Evolutionary conservation across 2,113 vertebrate species (phyloP).

Genomic region (Lepisosteus oculatus): DNA sequence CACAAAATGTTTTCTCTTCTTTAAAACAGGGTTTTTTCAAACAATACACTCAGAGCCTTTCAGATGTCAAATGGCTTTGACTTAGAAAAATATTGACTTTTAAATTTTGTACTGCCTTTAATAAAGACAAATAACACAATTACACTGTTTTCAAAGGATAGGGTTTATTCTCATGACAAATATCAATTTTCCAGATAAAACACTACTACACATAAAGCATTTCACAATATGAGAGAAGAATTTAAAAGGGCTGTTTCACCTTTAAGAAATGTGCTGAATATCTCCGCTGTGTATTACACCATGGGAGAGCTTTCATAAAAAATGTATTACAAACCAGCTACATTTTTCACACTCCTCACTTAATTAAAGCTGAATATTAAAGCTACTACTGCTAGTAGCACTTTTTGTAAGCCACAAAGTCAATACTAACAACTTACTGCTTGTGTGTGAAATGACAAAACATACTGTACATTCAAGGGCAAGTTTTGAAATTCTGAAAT

Average conservation of each 20-base stretch:
- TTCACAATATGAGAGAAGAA: no score
- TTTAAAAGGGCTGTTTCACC: background rate
- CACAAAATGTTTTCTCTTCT: no score
- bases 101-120: no score
- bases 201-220: background rate
- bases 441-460: background rate
- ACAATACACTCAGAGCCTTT: no score
- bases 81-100: no score
- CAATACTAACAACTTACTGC: background rate
- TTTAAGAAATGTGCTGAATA: background rate
- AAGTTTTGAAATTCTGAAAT: no score
- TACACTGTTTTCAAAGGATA: no score
- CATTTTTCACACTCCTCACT: background rate
- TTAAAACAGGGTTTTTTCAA: no score
- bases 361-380: constrained; percentile 4
- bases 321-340: background rate
- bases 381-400: background rate
- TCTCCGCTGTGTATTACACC: background rate
- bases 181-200: no score
- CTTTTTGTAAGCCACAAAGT: background rate
- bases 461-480: background rate
- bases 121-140: no score
- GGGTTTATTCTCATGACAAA: no score
- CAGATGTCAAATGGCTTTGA: no score
- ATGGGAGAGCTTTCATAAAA: background rate